Base-by-base conservation (phyloP, 2,113 vertebrate species). In the Rousettus leschenaultii region DNA sequence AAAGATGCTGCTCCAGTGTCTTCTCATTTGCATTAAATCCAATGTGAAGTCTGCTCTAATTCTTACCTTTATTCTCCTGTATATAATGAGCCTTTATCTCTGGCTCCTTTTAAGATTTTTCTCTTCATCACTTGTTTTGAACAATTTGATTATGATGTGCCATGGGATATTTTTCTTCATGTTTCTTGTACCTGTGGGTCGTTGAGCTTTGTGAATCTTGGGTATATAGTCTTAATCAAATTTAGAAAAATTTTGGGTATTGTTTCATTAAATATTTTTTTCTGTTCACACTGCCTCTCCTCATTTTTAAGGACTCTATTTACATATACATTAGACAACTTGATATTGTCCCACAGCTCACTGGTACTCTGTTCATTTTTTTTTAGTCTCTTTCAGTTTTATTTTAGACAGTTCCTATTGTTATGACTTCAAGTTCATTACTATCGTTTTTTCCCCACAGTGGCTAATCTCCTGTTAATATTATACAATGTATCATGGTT, bases 41-140 rank as follows among this genome's bases (percentile, higher is more conserved):
- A 40, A 5, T 55, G n/a, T 15, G 61, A 93, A 87, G 2, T 88
- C 70, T 74, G 8, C 18, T 91, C 6, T 82, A 53, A 79, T 94
- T 92, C 35, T 80, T 94, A 85, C 51, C 51, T 93, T 84, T 68
- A 21, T 89, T 89, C 61, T 7, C 45, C 40, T 86, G 18, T 75
- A 33, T 77, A 68, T 35, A 74, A 59, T 3, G 9, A 45, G 9
- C 59, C 14, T 53, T 73, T 93, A 33, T 73, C n/a, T 93, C 55
- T 95, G 30, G n/a, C 45, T 87, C 38, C 22, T 92, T 80, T 66
- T 79, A 73, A 66, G 28, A 38, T 77, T 87, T 90, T 94, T 74
- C 15, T 85, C 16, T 79, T 90, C 83, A 55, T 65, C n/a, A 80
- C 2, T 71, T 18, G 15, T n/a, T 86, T 53, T 24, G 65, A 35